phyloP scores from a whole-genome alignment of 2,797 vertebrate species.

The Bovichtus diacanthus region DNA sequence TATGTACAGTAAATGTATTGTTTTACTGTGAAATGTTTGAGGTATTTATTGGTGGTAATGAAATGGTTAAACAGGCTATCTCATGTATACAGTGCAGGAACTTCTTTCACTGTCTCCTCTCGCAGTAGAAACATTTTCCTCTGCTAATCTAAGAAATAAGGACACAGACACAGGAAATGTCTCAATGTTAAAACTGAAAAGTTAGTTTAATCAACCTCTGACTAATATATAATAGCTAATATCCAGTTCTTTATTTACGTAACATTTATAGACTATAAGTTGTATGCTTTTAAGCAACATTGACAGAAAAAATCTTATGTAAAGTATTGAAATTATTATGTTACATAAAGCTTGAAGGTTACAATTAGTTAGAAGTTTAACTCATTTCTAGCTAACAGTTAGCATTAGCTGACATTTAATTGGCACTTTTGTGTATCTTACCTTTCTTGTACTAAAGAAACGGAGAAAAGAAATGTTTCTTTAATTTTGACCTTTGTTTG shows the following conservation, averaged over 20 bases:
- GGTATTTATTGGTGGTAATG: background rate
- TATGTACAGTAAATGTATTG: background rate
- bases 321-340: background rate
- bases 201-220: background rate
- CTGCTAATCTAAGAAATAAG: background rate
- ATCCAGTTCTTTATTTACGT: background rate
- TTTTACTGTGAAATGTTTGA: background rate
- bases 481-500: background rate
- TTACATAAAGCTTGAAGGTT: background rate
- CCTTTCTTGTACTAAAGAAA: background rate
- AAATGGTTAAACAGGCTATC: background rate
- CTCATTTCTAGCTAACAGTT: background rate
- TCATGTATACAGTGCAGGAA: background rate
- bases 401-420: background rate
- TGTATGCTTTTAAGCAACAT: background rate
- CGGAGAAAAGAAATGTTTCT: background rate
- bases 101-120: background rate
- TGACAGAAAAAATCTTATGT: background rate
- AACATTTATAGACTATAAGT: background rate
- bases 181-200: background rate
- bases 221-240: background rate
- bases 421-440: no score
- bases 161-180: background rate
- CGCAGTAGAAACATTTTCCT: background rate
- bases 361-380: background rate